These are phyloP conservation scores for Xanthorhoe designata DNA, from an alignment of 2,888 invertebrate genomes.

Conservation along the genomic window DNA sequence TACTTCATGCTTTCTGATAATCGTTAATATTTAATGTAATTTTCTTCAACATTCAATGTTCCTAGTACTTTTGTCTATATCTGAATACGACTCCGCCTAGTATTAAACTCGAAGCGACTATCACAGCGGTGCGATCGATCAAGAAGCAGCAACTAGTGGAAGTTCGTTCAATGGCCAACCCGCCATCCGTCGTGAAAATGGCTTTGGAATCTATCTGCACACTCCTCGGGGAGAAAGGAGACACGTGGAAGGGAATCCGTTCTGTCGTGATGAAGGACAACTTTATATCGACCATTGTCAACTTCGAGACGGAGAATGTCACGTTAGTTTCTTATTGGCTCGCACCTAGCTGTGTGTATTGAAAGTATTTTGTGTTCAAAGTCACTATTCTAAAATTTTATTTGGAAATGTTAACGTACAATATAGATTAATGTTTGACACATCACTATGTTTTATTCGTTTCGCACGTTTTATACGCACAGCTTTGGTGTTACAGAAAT, in stretches of 20 bases:
- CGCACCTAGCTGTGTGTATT: constrained; percentile 26
- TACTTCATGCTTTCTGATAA: not conserved
- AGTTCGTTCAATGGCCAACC: constrained; percentile 97
- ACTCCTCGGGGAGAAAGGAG: constrained; percentile 94
- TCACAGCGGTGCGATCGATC: constrained; percentile 95
- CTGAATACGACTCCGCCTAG: constrained; percentile 46
- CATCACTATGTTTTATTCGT: not conserved
- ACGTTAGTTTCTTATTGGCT: constrained; percentile 88
- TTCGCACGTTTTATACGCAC: constrained; percentile 12
- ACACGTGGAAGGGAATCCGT: constrained; percentile 97
- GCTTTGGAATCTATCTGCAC: constrained; percentile 98
- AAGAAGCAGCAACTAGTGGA: constrained; percentile 98
- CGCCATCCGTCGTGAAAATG: constrained; percentile 96
- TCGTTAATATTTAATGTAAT: not conserved
- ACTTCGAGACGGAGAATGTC: constrained; percentile 96
- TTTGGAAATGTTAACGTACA: too few species aligned
- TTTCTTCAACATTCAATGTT: too few species aligned
- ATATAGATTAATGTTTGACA: not conserved
- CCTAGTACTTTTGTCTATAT: constrained; percentile 4
- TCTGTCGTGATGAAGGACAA: constrained; percentile 97
- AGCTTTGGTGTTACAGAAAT: constrained; percentile 7
- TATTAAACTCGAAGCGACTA: constrained; percentile 58
- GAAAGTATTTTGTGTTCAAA: not conserved
- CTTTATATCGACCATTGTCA: constrained; percentile 97
- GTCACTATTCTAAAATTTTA: too few species aligned